These are phyloP conservation scores for Brachionus sp. DNA, from an alignment of 1,140 invertebrate genomes.

Conservation along the genomic window DNA sequence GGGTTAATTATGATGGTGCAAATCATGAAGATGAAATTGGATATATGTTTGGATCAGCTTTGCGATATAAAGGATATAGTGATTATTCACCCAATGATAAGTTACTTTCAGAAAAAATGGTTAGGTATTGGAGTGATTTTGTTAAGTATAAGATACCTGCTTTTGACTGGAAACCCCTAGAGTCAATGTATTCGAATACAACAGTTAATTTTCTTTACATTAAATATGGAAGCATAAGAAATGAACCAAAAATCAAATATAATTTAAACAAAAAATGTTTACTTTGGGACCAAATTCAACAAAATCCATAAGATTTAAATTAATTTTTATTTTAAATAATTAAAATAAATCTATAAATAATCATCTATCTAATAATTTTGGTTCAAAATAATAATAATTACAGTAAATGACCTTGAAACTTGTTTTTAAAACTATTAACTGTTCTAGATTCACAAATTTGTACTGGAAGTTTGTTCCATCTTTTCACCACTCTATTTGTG, in stretches of 20 bases:
- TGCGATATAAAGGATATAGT: background rate
- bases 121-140: constrained; percentile 53
- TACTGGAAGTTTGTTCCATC: no score
- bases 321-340: background rate
- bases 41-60: constrained; percentile 50
- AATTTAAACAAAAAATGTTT: background rate
- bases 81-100: constrained; percentile 46
- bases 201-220: background rate
- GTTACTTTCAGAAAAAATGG: constrained; percentile 48
- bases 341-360: no score
- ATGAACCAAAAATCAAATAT: background rate
- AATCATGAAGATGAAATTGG: constrained; percentile 53
- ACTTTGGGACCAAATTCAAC: background rate
- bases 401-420: no score
- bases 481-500: no score
- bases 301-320: background rate
- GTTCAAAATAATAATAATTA: no score
- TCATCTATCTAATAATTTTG: background rate
- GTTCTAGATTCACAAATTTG: no score
- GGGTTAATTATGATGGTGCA: constrained; percentile 47
- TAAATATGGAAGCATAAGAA: background rate
- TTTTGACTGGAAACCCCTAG: background rate
- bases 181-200: background rate
- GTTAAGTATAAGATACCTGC: constrained; percentile 46
- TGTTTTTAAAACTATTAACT: no score